Conservation (phyloP, 35 echinoderm and acorn worm species). For the Patiria miniata region DNA sequence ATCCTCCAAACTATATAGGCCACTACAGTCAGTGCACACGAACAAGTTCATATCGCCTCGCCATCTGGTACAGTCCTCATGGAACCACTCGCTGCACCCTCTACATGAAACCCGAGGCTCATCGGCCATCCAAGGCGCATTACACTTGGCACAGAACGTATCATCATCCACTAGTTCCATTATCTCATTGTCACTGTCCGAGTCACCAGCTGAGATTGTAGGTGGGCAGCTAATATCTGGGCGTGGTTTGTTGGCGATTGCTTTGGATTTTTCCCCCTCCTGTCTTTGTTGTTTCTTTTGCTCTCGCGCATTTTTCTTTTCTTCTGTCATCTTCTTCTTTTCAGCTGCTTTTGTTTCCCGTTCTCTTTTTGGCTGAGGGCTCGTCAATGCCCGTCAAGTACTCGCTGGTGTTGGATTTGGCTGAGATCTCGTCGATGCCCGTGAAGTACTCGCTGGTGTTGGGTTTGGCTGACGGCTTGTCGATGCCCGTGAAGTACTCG, state of each 20-base stretch:
- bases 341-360: neutral
- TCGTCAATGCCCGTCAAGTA: too few relatives aligned
- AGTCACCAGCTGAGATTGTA: too few relatives aligned
- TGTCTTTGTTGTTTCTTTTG: constrained; percentile 7
- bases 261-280: neutral
- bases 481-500: too few relatives aligned
- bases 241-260: neutral
- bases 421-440: too few relatives aligned
- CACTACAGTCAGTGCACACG: neutral
- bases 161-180: too few relatives aligned
- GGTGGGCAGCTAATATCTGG: too few relatives aligned
- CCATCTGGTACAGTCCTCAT: constrained; percentile 22
- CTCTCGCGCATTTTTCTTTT: neutral
- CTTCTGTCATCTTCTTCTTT: neutral
- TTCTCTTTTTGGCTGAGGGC: too few relatives aligned
- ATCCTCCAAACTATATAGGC: too few relatives aligned
- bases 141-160: neutral
- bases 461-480: too few relatives aligned
- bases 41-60: constrained; percentile 19
- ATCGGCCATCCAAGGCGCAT: neutral
- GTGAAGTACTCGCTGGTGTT: too few relatives aligned
- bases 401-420: too few relatives aligned
- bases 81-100: neutral
- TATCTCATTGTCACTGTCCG: too few relatives aligned
- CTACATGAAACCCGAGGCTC: constrained; percentile 14